phyloP scores from a whole-genome alignment of 2,113 vertebrate genomes.

The Dissostichus mawsoni region DNA sequence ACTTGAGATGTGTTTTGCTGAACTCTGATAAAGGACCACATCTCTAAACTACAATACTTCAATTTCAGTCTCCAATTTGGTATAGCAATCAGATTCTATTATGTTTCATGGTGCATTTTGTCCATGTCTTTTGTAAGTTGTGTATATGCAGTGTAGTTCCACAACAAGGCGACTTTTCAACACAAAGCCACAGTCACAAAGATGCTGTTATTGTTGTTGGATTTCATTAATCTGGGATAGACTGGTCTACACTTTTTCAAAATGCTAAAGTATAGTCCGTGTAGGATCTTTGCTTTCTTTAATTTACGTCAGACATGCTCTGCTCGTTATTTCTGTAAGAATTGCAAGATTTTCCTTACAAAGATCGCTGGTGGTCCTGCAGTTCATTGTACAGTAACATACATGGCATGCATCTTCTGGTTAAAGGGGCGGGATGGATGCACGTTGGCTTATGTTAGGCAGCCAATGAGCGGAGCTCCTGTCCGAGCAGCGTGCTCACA shows the following conservation, averaged over 20 bases:
- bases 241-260: neutral
- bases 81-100: neutral
- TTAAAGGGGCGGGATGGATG: constrained; percentile 62
- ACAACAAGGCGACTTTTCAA: constrained; percentile 1
- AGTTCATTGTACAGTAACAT: constrained; percentile 66
- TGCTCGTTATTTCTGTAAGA: neutral
- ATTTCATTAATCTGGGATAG: neutral
- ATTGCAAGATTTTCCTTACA: neutral
- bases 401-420: constrained; percentile 62
- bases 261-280: too few species aligned
- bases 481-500: constrained; percentile 38
- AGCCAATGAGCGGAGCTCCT: constrained; percentile 64
- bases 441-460: constrained; percentile 5
- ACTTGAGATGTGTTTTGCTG: neutral
- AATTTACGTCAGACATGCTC: too few species aligned
- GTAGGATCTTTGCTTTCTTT: neutral
- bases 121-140: neutral
- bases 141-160: neutral
- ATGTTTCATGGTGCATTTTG: neutral
- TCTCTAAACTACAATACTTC: neutral
- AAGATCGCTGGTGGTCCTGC: constrained; percentile 12
- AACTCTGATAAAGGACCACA: constrained; percentile 1
- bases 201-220: neutral
- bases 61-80: too few species aligned
- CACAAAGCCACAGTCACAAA: too few species aligned